Conservation (phyloP, 2,113 vertebrate genomes). For the Oncorhynchus clarkii region DNA sequence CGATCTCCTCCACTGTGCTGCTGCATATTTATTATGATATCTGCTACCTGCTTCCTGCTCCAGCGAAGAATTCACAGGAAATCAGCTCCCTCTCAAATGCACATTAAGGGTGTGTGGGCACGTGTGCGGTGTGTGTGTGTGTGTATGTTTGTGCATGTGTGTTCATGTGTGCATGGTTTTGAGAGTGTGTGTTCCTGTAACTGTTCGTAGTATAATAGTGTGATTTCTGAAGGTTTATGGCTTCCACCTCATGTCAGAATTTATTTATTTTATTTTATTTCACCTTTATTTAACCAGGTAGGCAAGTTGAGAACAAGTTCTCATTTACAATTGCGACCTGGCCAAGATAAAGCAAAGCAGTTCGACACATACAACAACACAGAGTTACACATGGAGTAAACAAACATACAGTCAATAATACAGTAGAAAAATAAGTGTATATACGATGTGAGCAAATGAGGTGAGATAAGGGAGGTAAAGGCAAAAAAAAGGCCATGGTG, state of each 20-base stretch:
- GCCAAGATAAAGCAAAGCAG: too few species aligned
- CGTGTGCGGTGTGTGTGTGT: background rate
- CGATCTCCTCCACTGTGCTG: conserved; percentile 8
- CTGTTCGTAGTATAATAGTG: background rate
- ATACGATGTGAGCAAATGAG: too few species aligned
- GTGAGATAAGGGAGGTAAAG: too few species aligned
- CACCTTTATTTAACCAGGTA: too few species aligned
- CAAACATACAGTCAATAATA: too few species aligned
- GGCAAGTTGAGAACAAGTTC: too few species aligned
- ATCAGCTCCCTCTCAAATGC: background rate
- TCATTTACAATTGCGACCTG: too few species aligned
- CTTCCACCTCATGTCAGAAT: background rate
- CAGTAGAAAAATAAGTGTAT: too few species aligned
- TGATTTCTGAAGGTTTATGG: background rate
- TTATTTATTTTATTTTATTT: too few species aligned
- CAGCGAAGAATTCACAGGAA: background rate
- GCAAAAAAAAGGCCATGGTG: too few species aligned
- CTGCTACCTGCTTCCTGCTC: conserved; percentile 7
- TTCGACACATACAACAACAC: too few species aligned
- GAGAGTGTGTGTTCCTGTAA: background rate
- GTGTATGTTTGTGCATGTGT: background rate
- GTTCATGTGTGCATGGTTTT: background rate
- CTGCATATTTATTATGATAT: background rate
- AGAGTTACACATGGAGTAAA: too few species aligned
- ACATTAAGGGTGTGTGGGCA: background rate